These are phyloP conservation scores for Rhopilema esculentum DNA, from an alignment of 30 jellyfish, hydroid and myxozoan species.

Conservation along the genomic window DNA sequence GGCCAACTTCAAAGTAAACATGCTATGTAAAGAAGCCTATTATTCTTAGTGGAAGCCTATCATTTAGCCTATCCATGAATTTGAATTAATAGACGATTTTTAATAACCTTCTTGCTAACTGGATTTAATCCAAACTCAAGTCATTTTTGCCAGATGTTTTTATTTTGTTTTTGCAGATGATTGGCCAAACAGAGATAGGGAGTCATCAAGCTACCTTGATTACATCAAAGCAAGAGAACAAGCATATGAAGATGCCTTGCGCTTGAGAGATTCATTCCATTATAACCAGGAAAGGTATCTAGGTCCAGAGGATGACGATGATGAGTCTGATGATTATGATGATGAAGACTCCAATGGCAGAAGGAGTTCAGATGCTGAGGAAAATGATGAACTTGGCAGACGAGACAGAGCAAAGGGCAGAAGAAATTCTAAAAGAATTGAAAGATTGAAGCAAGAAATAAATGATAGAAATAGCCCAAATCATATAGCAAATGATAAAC, in stretches of 20 bases:
- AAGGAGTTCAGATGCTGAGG: conserved; percentile 18
- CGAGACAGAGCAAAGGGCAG: neutral
- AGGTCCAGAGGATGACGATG: conserved; percentile 21
- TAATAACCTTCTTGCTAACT: no score
- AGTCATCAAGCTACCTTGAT: conserved; percentile 6
- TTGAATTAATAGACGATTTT: no score
- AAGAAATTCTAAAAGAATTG: neutral
- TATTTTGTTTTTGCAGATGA: conserved; percentile 43
- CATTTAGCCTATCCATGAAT: neutral
- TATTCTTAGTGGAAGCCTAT: neutral
- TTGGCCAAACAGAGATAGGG: conserved; percentile 3
- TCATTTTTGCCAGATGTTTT: no score
- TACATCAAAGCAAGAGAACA: conserved; percentile 35
- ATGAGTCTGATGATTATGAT: neutral
- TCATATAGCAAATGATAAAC: neutral
- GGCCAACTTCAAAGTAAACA: no score
- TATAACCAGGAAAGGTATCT: neutral
- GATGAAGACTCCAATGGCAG: conserved; percentile 4
- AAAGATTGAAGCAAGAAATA: conserved; percentile 3
- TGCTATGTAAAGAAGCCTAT: no score
- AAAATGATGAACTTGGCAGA: neutral
- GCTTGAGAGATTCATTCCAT: conserved; percentile 11
- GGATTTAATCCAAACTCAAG: no score
- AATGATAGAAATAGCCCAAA: neutral
- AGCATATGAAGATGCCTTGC: conserved; percentile 33